phyloP scores from a whole-genome alignment of 2,113 vertebrate species.

The Rhegmatorhina hoffmannsi region DNA sequence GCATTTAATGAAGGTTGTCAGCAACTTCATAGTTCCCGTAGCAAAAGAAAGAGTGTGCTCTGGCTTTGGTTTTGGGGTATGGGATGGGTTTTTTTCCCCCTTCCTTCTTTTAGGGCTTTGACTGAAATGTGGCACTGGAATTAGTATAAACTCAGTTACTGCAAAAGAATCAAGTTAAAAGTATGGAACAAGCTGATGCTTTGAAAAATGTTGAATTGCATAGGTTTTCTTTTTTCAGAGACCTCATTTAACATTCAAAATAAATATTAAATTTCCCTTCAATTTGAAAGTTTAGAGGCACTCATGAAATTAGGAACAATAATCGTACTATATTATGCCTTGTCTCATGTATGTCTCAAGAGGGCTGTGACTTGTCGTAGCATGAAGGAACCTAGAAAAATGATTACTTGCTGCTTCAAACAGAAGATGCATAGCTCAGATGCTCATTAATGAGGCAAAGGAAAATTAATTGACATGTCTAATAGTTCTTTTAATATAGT shows the following conservation, averaged over 20 bases:
- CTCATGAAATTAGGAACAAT: constrained; percentile 39
- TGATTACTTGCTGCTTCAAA: constrained; percentile 51
- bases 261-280: constrained; percentile 43
- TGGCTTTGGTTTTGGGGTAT: not conserved
- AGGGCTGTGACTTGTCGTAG: constrained; percentile 35
- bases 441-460: constrained; percentile 54
- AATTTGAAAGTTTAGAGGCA: constrained; percentile 3
- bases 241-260: constrained; percentile 3
- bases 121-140: not conserved
- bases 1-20: constrained; percentile 43
- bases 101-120: not conserved
- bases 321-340: constrained; percentile 9
- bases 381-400: constrained; percentile 46
- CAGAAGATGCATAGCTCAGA: constrained; percentile 39
- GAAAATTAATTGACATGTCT: constrained; percentile 58
- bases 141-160: not conserved
- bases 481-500: constrained; percentile 51
- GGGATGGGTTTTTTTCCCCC: accelerated
- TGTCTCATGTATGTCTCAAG: not conserved
- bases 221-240: not conserved
- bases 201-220: not conserved
- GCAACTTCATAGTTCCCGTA: constrained; percentile 13
- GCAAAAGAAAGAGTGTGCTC: constrained; percentile 1
- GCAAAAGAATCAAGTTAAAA: constrained; percentile 12
- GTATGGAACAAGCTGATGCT: not conserved